phyloP scores from a whole-genome alignment of 1,140 invertebrate genomes.

The Rhagoletis zephyria region DNA sequence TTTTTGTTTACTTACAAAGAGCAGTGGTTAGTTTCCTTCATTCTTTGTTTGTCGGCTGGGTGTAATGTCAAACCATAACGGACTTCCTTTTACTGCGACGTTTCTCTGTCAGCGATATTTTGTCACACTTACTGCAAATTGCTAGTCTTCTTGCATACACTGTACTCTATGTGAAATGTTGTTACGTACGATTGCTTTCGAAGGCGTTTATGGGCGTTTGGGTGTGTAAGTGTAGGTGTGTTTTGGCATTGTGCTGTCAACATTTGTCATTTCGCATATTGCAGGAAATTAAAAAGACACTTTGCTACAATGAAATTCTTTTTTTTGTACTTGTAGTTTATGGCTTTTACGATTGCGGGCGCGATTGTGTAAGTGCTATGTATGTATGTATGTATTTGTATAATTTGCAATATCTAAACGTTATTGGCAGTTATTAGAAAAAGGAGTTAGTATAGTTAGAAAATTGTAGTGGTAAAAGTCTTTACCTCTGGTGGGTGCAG shows the following conservation, averaged over 20 bases:
- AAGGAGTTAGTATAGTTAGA: not conserved
- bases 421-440: slow-evolving; percentile 36
- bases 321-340: not conserved
- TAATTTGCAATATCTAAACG: not conserved
- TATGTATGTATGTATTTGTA: not conserved
- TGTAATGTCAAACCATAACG: slow-evolving; percentile 37
- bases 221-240: not conserved
- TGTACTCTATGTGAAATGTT: not conserved
- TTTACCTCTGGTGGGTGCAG: not conserved
- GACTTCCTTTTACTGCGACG: slow-evolving; percentile 23
- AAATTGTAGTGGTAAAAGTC: slow-evolving; percentile 12
- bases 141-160: not conserved
- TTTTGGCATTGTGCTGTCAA: no score
- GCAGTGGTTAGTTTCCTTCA: not conserved
- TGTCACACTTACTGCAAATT: slow-evolving; percentile 45
- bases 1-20: not conserved
- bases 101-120: slow-evolving; percentile 36
- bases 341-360: not conserved
- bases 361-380: not conserved
- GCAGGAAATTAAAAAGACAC: slow-evolving; percentile 51
- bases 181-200: not conserved
- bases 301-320: slow-evolving; percentile 38
- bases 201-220: not conserved
- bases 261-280: slow-evolving; percentile 50
- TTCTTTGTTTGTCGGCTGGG: slow-evolving; percentile 18